These are phyloP conservation scores for Cataglyphis hispanica DNA, from an alignment of 1,140 invertebrate genomes.

Conservation along the genomic window DNA sequence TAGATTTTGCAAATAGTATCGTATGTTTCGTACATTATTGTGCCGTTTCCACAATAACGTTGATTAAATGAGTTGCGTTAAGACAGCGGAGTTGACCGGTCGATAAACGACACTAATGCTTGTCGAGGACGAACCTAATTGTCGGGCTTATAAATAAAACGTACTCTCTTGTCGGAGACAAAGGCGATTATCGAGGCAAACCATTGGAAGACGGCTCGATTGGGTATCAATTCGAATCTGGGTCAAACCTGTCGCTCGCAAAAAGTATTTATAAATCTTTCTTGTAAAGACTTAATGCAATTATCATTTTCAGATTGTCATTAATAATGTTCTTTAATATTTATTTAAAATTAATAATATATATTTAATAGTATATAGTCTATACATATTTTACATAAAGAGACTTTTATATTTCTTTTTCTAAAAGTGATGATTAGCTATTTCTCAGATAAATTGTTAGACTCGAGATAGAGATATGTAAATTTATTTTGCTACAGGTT, in stretches of 20 bases:
- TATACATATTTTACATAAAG: neutral
- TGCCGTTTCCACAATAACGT: constrained; percentile 30
- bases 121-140: constrained; percentile 79
- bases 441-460: neutral
- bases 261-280: neutral
- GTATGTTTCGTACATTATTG: neutral
- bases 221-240: constrained; percentile 59
- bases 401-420: neutral
- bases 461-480: neutral
- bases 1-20: neutral
- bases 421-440: neutral
- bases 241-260: constrained; percentile 46
- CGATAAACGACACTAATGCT: constrained; percentile 76
- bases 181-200: constrained; percentile 53
- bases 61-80: constrained; percentile 50
- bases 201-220: constrained; percentile 51
- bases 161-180: constrained; percentile 49
- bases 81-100: constrained; percentile 33
- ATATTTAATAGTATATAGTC: neutral
- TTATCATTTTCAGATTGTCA: neutral
- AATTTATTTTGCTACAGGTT: constrained; percentile 14
- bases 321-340: neutral
- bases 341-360: neutral
- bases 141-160: constrained; percentile 79
- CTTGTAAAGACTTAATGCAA: neutral